A percentile compares a stretch with the other conserved stretches of the same genome.
Evolutionary conservation across 2,113 vertebrate genomes (phyloP).

Genomic region (Notarius quadriscutis): DNA sequence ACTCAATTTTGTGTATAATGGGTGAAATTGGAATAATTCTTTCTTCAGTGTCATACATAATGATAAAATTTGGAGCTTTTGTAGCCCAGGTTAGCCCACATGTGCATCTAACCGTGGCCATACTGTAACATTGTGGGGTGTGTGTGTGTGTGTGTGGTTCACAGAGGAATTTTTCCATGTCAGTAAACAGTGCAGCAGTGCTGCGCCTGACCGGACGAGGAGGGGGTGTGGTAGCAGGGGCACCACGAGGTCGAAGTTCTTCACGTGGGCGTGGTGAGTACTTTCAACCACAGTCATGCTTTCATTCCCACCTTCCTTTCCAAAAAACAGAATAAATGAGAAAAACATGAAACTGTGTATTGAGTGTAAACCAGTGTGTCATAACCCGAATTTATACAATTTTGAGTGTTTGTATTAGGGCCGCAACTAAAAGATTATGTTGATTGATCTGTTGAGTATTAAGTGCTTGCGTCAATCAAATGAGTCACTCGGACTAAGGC

Average conservation of each 20-base stretch:
- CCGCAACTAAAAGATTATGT: too few relatives aligned
- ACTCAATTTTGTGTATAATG: neutral
- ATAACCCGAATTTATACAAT: neutral
- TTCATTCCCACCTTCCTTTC: neutral
- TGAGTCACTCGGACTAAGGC: too few relatives aligned
- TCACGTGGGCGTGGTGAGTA: slow-evolving; percentile 94
- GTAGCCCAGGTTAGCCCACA: neutral
- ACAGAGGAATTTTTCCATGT: slow-evolving; percentile 99
- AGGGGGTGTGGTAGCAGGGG: slow-evolving; percentile 87
- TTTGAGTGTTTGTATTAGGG: neutral
- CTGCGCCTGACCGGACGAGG: slow-evolving; percentile 88
- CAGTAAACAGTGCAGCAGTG: slow-evolving; percentile 97
- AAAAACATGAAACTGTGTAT: neutral
- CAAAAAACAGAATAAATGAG: neutral
- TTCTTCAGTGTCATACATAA: neutral
- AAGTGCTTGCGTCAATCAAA: too few relatives aligned
- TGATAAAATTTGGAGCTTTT: neutral
- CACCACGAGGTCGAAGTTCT: slow-evolving; percentile 95
- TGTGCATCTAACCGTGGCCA: neutral
- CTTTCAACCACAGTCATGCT: neutral
- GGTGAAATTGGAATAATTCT: neutral
- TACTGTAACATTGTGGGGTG: neutral
- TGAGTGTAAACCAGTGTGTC: neutral
- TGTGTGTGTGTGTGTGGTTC: slow-evolving; percentile 49
- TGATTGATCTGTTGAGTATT: too few relatives aligned